Evolutionary conservation across 2,888 invertebrate genomes (phyloP).

Genomic region (Toxonevra muliebris): DNA sequence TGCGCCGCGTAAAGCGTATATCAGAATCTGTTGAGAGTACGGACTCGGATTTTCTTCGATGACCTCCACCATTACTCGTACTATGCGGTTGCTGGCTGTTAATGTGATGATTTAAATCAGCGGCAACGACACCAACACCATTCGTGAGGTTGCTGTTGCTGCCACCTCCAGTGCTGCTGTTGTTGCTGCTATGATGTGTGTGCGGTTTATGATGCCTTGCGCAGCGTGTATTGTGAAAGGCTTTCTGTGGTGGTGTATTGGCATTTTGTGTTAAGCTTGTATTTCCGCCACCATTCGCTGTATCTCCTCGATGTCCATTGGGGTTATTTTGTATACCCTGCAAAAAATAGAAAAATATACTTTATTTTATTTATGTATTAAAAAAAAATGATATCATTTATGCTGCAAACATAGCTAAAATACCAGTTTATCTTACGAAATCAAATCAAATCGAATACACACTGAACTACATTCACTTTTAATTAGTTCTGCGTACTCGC

Average conservation of each 20-base stretch:
- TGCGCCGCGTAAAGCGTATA: constrained; percentile 86
- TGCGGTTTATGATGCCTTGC: constrained; percentile 62
- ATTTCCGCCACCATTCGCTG: constrained; percentile 28
- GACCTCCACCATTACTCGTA: constrained; percentile 48
- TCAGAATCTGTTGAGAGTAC: constrained; percentile 88
- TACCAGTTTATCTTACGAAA: too few relatives aligned
- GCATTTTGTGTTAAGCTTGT: constrained; percentile 38
- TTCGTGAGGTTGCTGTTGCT: constrained; percentile 10
- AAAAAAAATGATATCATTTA: too few relatives aligned
- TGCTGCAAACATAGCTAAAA: too few relatives aligned
- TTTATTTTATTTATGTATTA: too few relatives aligned
- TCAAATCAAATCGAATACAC: not conserved
- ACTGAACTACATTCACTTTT: constrained; percentile 2
- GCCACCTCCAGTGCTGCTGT: not conserved
- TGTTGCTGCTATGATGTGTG: constrained; percentile 41
- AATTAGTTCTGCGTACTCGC: not conserved
- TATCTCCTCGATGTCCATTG: constrained; percentile 42
- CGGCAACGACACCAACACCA: constrained; percentile 2
- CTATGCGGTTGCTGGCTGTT: constrained; percentile 42
- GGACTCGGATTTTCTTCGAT: constrained; percentile 72
- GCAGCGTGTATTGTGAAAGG: constrained; percentile 62
- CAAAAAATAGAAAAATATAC: constrained; percentile 21
- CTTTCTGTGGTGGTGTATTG: constrained; percentile 49
- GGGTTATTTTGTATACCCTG: constrained; percentile 45
- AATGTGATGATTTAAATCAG: constrained; percentile 29